Percentiles rank a stretch among this genome's conserved stretches.
Evolutionary conservation across 2,113 vertebrate species (phyloP).

Genomic region (Urocitellus parryii): DNA sequence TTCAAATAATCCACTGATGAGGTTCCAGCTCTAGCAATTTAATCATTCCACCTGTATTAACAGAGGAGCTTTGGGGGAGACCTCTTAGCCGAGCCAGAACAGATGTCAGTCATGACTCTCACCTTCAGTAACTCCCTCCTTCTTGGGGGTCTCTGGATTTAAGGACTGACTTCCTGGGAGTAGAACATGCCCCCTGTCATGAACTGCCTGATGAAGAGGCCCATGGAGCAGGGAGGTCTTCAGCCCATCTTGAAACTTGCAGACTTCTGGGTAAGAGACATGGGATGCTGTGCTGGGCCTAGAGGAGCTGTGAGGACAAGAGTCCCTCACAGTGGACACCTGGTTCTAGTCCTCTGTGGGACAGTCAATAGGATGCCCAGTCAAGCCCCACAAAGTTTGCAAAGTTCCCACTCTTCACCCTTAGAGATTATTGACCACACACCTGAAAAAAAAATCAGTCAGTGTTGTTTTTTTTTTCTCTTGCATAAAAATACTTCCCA

Average conservation of each 20-base stretch:
- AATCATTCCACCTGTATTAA: no score
- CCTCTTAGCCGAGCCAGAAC: no score
- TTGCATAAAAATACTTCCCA: background rate
- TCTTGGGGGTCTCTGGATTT: background rate
- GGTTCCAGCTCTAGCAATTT: no score
- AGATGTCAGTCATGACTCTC: no score
- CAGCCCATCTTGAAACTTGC: background rate
- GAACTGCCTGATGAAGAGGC: background rate
- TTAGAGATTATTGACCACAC: background rate
- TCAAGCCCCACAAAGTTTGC: no score
- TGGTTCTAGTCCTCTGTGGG: background rate
- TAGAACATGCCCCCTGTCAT: background rate
- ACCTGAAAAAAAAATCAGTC: no score
- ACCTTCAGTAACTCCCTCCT: background rate
- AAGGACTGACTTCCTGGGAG: background rate
- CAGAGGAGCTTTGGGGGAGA: no score
- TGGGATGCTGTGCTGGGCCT: accelerated
- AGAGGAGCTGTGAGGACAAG: accelerated
- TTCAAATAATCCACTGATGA: no score
- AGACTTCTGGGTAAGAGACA: accelerated
- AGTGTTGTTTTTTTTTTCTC: background rate
- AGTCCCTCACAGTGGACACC: background rate
- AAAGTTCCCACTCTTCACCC: background rate
- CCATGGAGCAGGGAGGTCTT: background rate
- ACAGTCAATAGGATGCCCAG: background rate